Evolutionary conservation across 2,113 vertebrate species (phyloP).

Genomic region (Epinephelus fuscoguttatus): DNA sequence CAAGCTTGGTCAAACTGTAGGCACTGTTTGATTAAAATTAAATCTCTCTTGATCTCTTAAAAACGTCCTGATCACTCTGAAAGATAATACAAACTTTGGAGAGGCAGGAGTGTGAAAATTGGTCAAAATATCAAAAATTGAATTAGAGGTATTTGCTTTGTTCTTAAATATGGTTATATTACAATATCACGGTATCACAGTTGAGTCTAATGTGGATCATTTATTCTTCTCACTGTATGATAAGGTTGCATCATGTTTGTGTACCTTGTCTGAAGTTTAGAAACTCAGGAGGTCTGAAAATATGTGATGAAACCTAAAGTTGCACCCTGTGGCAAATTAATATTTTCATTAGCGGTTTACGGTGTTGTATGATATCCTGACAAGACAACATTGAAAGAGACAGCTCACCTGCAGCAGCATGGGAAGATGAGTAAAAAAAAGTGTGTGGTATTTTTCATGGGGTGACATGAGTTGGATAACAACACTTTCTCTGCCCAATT

Average conservation of each 20-base stretch:
- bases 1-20: slow-evolving; percentile 10
- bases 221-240: slow-evolving; percentile 42
- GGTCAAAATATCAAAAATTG: background rate
- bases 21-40: background rate
- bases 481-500: slow-evolving; percentile 49
- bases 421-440: slow-evolving; percentile 42
- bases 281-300: slow-evolving; percentile 61
- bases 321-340: slow-evolving; percentile 71
- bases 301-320: slow-evolving; percentile 70
- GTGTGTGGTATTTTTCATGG: slow-evolving; percentile 35
- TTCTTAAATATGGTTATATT: background rate
- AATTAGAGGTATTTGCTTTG: background rate
- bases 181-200: background rate
- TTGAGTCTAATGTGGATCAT: slow-evolving; percentile 29
- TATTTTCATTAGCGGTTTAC: slow-evolving; percentile 76
- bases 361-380: slow-evolving; percentile 60
- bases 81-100: background rate
- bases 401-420: slow-evolving; percentile 41
- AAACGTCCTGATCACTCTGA: background rate
- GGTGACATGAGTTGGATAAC: slow-evolving; percentile 39
- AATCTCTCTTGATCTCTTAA: slow-evolving; percentile 8
- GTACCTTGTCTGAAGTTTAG: slow-evolving; percentile 61
- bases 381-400: slow-evolving; percentile 55
- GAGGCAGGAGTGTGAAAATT: slow-evolving; percentile 1
- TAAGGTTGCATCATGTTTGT: slow-evolving; percentile 42